phyloP scores from a whole-genome alignment of 2,113 vertebrate genomes.

The Brachyhypopomus occidentalis region DNA sequence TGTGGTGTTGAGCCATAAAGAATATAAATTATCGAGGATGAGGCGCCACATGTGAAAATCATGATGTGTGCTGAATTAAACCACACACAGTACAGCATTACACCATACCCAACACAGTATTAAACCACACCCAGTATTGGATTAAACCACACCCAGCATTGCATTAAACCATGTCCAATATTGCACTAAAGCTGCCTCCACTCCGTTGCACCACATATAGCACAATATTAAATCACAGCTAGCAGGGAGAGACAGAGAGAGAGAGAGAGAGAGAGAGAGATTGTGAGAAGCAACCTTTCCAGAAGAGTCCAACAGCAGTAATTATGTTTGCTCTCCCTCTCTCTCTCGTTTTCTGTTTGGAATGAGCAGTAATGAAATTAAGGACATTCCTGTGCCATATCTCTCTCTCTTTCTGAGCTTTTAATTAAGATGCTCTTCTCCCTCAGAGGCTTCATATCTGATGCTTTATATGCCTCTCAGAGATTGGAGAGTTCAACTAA shows the following conservation, averaged over 20 bases:
- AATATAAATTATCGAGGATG: too few relatives aligned
- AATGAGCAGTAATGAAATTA: not conserved
- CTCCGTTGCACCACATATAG: too few relatives aligned
- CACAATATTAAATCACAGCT: too few relatives aligned
- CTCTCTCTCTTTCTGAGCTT: conserved; percentile 34
- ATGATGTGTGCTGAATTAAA: too few relatives aligned
- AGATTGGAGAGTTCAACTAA: conserved; percentile 71
- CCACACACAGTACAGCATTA: not conserved
- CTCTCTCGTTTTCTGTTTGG: not conserved
- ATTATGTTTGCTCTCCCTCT: not conserved
- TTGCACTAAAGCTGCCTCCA: too few relatives aligned
- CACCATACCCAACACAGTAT: not conserved
- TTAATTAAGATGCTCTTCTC: conserved; percentile 48
- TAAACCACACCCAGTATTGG: not conserved
- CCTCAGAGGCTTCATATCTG: conserved; percentile 59
- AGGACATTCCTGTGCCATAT: conserved; percentile 8
- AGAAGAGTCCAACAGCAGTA: conserved; percentile 6
- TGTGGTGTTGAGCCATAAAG: too few relatives aligned
- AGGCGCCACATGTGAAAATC: too few relatives aligned
- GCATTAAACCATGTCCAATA: not conserved
- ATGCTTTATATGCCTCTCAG: conserved; percentile 64
- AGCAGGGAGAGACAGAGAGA: too few relatives aligned
- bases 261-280: too few relatives aligned
- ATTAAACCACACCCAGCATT: not conserved
- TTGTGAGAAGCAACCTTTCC: too few relatives aligned